Percentiles rank a stretch among this genome's conserved stretches.
Evolutionary conservation across 2,797 vertebrate genomes (phyloP).

Genomic region (Glossophaga mutica): DNA sequence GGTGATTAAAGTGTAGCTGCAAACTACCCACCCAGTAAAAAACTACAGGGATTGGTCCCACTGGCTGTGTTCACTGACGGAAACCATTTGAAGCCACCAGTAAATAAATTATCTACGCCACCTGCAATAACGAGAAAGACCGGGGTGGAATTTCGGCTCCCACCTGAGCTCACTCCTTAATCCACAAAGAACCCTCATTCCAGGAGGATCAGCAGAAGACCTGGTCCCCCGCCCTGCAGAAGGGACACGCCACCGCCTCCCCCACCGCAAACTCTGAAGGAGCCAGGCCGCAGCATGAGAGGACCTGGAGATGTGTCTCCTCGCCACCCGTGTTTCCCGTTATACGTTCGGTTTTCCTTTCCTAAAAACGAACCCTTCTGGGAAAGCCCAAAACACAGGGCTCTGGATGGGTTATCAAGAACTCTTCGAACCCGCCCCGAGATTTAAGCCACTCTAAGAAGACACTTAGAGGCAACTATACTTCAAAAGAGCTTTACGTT

Average conservation of each 20-base stretch:
- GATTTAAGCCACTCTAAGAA: background rate
- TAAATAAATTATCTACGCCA: background rate
- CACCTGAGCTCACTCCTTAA: background rate
- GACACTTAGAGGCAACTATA: accelerated
- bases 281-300: background rate
- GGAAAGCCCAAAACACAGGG: background rate
- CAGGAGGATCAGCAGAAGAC: background rate
- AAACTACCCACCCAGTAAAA: background rate
- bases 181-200: background rate
- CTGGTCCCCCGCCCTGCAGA: accelerated
- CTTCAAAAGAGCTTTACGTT: background rate
- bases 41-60: background rate
- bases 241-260: background rate
- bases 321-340: background rate
- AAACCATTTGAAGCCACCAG: background rate
- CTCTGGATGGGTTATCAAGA: background rate
- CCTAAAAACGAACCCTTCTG: background rate
- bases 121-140: background rate
- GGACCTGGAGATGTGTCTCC: background rate
- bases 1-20: background rate
- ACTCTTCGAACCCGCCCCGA: background rate
- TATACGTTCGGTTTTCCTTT: background rate
- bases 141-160: background rate
- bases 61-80: background rate
- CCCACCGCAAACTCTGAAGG: background rate